phyloP scores from a whole-genome alignment of 2,797 vertebrate genomes.

The Octomys mimax region DNA sequence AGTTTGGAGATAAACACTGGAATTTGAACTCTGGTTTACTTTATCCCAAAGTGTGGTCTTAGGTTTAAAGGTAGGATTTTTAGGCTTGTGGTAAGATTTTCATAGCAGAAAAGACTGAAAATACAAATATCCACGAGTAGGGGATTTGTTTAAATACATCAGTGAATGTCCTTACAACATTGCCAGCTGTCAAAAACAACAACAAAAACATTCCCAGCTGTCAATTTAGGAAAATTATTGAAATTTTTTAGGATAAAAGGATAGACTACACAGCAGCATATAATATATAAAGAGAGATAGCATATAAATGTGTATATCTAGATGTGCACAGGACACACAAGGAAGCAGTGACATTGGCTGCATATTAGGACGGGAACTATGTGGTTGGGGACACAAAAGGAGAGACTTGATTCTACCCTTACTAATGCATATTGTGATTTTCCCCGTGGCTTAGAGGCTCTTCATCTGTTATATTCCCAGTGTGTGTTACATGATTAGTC shows the following conservation, averaged over 20 bases:
- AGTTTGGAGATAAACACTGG: background rate
- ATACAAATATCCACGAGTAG: background rate
- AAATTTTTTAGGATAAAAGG: background rate
- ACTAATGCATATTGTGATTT: background rate
- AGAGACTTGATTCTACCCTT: background rate
- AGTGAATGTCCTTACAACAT: background rate
- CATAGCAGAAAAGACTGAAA: background rate
- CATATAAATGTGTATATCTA: background rate
- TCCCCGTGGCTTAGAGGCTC: background rate
- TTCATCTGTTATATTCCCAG: background rate
- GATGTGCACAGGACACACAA: background rate
- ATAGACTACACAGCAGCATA: background rate
- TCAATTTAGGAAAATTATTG: background rate
- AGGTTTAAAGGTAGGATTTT: background rate
- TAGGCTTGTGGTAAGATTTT: background rate
- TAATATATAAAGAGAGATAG: background rate
- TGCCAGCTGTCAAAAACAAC: too few relatives aligned
- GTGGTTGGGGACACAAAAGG: background rate
- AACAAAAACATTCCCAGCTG: too few relatives aligned
- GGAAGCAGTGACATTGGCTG: background rate
- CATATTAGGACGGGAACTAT: background rate
- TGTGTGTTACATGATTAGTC: background rate
- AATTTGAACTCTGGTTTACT: background rate
- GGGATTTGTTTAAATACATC: background rate
- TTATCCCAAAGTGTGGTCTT: background rate